These are phyloP conservation scores for Empis stercorea DNA, from an alignment of 2,888 invertebrate species.

Conservation along the genomic window DNA sequence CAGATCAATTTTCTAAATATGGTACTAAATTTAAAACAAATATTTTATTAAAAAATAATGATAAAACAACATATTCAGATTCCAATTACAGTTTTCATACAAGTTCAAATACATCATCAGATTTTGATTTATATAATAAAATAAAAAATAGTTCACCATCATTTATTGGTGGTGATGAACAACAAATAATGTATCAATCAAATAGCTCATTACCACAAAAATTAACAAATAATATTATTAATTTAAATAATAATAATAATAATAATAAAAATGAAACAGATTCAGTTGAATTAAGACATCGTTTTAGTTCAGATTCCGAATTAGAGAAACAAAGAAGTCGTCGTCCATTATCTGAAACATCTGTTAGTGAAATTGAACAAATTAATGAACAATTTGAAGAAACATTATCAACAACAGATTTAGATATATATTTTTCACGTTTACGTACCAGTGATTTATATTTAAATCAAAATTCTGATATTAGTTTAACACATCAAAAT, in stretches of 20 bases:
- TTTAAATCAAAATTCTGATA: slow-evolving; percentile 24
- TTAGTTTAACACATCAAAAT: slow-evolving; percentile 12
- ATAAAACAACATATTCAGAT: slow-evolving; percentile 30
- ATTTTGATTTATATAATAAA: slow-evolving; percentile 33
- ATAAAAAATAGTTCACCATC: slow-evolving; percentile 29
- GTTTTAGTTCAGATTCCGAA: slow-evolving; percentile 36
- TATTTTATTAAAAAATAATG: slow-evolving; percentile 26
- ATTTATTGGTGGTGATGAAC: slow-evolving; percentile 23
- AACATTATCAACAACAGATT: slow-evolving; percentile 42
- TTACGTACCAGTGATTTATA: slow-evolving; percentile 40
- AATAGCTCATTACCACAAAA: slow-evolving; percentile 27
- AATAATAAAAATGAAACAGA: slow-evolving; percentile 32
- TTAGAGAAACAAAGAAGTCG: slow-evolving; percentile 51
- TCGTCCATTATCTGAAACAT: slow-evolving; percentile 62
- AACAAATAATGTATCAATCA: slow-evolving; percentile 26
- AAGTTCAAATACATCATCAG: slow-evolving; percentile 33
- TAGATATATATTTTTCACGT: slow-evolving; percentile 55
- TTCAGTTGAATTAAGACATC: slow-evolving; percentile 43
- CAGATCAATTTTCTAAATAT: slow-evolving; percentile 32
- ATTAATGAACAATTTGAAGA: slow-evolving; percentile 44
- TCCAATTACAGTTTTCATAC: slow-evolving; percentile 36
- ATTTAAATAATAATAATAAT: too few species aligned
- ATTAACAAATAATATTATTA: slow-evolving; percentile 10
- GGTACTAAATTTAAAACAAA: slow-evolving; percentile 19
- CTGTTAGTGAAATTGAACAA: slow-evolving; percentile 51